Evolutionary conservation across 2,797 vertebrate species (phyloP).

Genomic region (Euthynnus affinis): DNA sequence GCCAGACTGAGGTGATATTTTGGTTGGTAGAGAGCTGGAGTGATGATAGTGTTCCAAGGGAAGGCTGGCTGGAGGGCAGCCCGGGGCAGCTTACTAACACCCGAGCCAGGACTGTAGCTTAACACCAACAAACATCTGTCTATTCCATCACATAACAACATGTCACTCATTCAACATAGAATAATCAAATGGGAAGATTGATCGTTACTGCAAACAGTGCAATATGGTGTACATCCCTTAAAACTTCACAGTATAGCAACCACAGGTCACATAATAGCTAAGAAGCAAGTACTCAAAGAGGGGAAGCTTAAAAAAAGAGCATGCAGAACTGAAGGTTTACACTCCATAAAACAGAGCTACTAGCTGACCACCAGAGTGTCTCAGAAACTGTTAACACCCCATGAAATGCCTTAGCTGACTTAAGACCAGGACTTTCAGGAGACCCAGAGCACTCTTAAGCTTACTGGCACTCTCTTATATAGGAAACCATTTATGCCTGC

Average conservation of each 20-base stretch:
- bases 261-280: conserved; percentile 44
- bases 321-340: conserved; percentile 67
- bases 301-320: conserved; percentile 60
- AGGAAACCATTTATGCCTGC: conserved; percentile 57
- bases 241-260: conserved; percentile 49
- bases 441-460: conserved; percentile 83
- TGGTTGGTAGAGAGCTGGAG: conserved; percentile 67
- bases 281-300: conserved; percentile 37
- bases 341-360: conserved; percentile 71
- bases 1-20: conserved; percentile 65
- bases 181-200: conserved; percentile 50
- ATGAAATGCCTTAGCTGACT: conserved; percentile 69
- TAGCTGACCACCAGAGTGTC: conserved; percentile 65
- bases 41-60: conserved; percentile 75
- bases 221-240: conserved; percentile 46
- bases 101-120: conserved; percentile 74
- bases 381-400: conserved; percentile 75
- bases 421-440: conserved; percentile 66
- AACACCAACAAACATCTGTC: conserved; percentile 83
- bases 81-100: conserved; percentile 82
- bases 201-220: conserved; percentile 48
- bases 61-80: conserved; percentile 78
- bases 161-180: conserved; percentile 70
- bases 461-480: conserved; percentile 82
- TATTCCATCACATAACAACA: conserved; percentile 75